Evolutionary conservation across 2,888 invertebrate genomes (phyloP).

Genomic region (Apeira syringaria): DNA sequence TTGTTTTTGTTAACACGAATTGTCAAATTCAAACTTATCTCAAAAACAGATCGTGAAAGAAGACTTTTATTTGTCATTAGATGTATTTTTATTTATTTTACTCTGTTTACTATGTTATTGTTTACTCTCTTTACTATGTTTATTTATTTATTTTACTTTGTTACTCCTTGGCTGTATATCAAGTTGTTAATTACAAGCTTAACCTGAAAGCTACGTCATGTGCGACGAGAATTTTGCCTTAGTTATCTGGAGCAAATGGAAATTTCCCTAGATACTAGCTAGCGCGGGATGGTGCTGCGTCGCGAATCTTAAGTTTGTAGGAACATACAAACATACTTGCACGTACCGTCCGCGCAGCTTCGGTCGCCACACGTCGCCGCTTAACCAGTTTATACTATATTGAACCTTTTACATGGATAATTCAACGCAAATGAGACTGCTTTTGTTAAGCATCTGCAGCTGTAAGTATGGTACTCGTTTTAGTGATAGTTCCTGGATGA

Average conservation of each 20-base stretch:
- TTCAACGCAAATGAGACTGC: constrained; percentile 29
- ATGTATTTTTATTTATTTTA: too few species aligned
- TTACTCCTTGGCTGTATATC: constrained; percentile 15
- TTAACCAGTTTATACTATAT: not conserved
- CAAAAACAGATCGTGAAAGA: too few species aligned
- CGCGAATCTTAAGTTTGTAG: constrained; percentile 61
- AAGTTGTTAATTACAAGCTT: constrained; percentile 28
- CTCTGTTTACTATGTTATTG: too few species aligned
- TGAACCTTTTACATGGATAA: constrained; percentile 12
- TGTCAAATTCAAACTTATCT: too few species aligned
- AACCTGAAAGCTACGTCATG: constrained; percentile 48
- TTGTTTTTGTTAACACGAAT: too few species aligned
- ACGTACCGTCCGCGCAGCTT: constrained; percentile 37
- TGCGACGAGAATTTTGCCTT: constrained; percentile 59
- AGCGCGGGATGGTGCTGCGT: constrained; percentile 31
- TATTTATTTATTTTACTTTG: too few species aligned
- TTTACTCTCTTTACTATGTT: too few species aligned
- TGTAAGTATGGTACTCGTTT: too few species aligned
- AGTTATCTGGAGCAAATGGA: constrained; percentile 59
- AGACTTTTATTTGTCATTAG: too few species aligned
- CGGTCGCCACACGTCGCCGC: constrained; percentile 1
- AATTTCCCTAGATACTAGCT: constrained; percentile 47
- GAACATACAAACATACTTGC: constrained; percentile 58
- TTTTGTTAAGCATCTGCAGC: too few species aligned
- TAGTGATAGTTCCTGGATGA: too few species aligned